Evolutionary conservation across 64 coral and sea anemone species (phyloP), one percentile per base, ranked within the genome.

Genomic region (Montipora sp.): DNA sequence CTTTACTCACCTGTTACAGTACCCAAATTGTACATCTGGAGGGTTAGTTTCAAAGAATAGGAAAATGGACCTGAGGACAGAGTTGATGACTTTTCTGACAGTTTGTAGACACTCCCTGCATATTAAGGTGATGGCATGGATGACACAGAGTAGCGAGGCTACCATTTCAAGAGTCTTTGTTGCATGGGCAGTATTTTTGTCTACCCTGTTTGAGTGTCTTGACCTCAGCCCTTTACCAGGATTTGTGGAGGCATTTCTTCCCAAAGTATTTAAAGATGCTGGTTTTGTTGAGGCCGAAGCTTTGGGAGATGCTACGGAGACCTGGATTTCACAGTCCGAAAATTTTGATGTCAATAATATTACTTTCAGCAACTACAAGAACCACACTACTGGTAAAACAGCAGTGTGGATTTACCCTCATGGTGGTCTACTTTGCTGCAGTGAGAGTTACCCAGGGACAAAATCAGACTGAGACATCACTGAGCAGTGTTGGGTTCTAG

Each of bases 401-500:
- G 23, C 89, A 50, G 77, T 90, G 5, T 80, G 61, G 89, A 81
- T 90, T 12, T 19, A 7, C 44, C 89, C 59, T 58, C 77, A 82
- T 49, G 89, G 89, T 14, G 18, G 15, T 36, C 48, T 90, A 14
- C 43, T 69, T 3, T 14, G 81, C 19, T 90, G 89, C n/a, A 72
- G 43, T 73, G 89, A 45, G 13, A 73, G 59, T 15, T 90, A 72
- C 66, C 89, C 89, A 81, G 94, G 89, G 68, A 22, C 51, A 19
- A 88, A 92, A 51, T 82, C 89, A n/a, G 77, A 92, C 51, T 89
- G 83, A 44, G 89, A 92, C 8, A 87, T 95, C 59, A 95, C 89
- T 76, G 82, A 80, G 22, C 16, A 91, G 0, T 92, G 77, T 89
- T 84, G 83, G 9, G 94, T 95, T 1, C 51, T 89, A 19, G 78